Evolutionary conservation across 2,113 vertebrate species (phyloP).

Genomic region (Lota lota): DNA sequence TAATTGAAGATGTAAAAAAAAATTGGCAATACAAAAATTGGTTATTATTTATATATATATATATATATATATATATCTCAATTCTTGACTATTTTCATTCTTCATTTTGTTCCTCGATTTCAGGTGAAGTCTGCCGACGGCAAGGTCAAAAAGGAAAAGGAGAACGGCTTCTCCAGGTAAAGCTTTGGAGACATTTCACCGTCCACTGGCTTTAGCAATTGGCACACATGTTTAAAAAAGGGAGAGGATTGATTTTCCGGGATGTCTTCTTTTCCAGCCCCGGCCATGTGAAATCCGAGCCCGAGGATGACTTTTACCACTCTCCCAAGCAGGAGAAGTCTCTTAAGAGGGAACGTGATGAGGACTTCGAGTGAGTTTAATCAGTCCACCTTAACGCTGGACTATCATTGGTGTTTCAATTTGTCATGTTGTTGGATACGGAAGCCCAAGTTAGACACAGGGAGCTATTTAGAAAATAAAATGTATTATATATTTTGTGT

Average conservation of each 20-base stretch:
- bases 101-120: constrained; percentile 8
- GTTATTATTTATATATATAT: no score
- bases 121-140: constrained; percentile 70
- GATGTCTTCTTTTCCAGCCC: constrained; percentile 68
- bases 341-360: constrained; percentile 87
- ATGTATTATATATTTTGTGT: no score
- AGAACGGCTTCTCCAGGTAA: constrained; percentile 96
- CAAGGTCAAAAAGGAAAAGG: constrained; percentile 91
- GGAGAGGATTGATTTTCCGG: background rate
- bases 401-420: no score
- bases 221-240: background rate
- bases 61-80: background rate
- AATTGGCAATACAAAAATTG: no score
- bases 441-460: no score
- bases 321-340: constrained; percentile 84
- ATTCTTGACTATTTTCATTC: background rate
- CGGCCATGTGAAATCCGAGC: constrained; percentile 87
- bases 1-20: no score
- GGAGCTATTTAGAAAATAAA: no score
- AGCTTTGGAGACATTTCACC: constrained; percentile 8
- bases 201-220: background rate
- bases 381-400: no score
- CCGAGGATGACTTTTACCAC: constrained; percentile 80
- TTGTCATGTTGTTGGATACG: no score
- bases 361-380: constrained; percentile 83